Evolutionary conservation across 2,113 vertebrate species (phyloP).

Genomic region (Charadrius vociferus): DNA sequence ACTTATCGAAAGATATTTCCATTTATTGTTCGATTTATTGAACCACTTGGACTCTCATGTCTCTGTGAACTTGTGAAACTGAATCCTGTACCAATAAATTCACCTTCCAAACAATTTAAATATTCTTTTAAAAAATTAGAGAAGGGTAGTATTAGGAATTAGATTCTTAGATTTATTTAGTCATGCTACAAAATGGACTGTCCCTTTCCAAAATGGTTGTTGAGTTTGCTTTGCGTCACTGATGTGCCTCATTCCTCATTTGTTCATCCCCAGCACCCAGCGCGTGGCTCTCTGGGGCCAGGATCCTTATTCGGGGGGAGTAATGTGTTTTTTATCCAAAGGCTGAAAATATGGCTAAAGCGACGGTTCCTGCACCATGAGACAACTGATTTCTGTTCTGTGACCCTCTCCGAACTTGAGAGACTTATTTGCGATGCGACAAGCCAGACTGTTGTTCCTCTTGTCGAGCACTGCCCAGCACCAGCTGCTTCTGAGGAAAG

Average conservation of each 20-base stretch:
- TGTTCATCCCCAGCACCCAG: background rate
- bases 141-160: background rate
- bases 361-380: background rate
- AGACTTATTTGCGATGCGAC: background rate
- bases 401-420: background rate
- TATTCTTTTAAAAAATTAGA: background rate
- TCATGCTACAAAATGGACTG: background rate
- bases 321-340: background rate
- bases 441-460: background rate
- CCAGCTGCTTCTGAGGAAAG: conserved; percentile 13
- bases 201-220: background rate
- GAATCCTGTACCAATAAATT: background rate
- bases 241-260: too few species aligned
- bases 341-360: background rate
- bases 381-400: background rate
- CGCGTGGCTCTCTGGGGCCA: background rate
- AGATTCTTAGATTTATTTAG: background rate
- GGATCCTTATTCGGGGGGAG: background rate
- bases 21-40: background rate
- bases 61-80: background rate
- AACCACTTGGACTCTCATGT: background rate
- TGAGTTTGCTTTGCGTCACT: background rate
- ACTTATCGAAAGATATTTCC: background rate
- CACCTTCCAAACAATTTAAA: background rate
- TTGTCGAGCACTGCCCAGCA: background rate